These are phyloP conservation scores for Melanotus villosus DNA, from an alignment of 2,888 invertebrate species.

Conservation along the genomic window DNA sequence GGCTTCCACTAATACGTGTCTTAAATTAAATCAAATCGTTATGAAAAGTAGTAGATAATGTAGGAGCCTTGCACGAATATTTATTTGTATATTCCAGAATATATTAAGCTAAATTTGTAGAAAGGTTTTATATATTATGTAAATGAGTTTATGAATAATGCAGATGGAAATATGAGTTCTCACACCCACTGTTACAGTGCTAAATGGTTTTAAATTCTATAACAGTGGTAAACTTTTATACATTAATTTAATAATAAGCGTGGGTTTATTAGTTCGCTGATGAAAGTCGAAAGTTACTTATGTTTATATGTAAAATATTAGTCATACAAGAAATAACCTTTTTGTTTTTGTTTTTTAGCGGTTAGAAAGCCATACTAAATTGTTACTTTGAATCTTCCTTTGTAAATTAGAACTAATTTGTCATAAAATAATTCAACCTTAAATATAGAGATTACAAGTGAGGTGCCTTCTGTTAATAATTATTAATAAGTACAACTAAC, in stretches of 20 bases:
- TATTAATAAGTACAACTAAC: too few species aligned
- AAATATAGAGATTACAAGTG: too few species aligned
- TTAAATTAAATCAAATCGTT: conserved; percentile 47
- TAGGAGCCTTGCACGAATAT: conserved; percentile 18
- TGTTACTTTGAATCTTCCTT: too few species aligned
- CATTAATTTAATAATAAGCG: not conserved
- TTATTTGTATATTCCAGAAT: conserved; percentile 1
- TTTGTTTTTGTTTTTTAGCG: too few species aligned
- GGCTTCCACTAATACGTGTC: conserved; percentile 43
- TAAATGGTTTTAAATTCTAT: conserved; percentile 1
- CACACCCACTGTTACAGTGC: conserved; percentile 8
- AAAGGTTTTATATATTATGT: conserved; percentile 9
- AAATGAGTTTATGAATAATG: conserved; percentile 20
- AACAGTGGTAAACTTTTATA: not conserved
- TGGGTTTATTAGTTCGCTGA: too few species aligned
- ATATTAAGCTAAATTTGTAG: conserved; percentile 18
- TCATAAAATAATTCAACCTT: too few species aligned
- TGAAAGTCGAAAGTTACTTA: too few species aligned
- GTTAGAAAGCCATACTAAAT: too few species aligned
- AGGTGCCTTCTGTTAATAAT: too few species aligned
- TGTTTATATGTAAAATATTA: too few species aligned
- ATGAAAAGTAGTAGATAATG: conserved; percentile 23
- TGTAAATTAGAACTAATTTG: too few species aligned
- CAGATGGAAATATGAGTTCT: not conserved
- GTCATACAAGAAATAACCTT: too few species aligned